Evolutionary conservation across 2,888 invertebrate genomes (phyloP).

Genomic region (Metalampra italica): DNA sequence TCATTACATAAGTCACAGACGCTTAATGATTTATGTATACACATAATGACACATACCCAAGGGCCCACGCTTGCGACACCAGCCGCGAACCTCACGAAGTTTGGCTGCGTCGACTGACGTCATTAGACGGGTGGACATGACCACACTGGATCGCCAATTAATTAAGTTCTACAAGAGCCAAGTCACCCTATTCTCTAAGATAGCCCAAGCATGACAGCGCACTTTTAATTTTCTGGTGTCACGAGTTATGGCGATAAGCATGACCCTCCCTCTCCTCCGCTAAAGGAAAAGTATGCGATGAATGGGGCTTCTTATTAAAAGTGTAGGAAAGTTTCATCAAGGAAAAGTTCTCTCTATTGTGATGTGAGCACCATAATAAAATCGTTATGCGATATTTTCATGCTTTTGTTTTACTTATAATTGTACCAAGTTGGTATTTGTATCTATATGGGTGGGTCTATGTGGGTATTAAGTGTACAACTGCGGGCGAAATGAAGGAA

Average conservation of each 20-base stretch:
- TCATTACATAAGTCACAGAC: no score
- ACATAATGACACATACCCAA: no score
- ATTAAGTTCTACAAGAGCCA: constrained; percentile 62
- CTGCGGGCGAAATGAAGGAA: no score
- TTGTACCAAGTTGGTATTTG: no score
- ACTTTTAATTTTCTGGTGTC: constrained; percentile 75
- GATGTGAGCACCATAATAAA: constrained; percentile 37
- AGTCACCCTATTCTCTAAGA: constrained; percentile 68
- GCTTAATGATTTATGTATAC: no score
- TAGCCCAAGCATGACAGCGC: constrained; percentile 62
- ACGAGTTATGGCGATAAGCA: constrained; percentile 67
- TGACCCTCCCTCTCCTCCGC: constrained; percentile 40
- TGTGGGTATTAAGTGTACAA: no score
- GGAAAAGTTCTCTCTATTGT: constrained; percentile 52
- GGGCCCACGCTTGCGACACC: neutral
- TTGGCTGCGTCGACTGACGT: neutral
- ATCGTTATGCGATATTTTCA: constrained; percentile 27
- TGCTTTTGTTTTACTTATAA: neutral
- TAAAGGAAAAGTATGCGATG: constrained; percentile 63
- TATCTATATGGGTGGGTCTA: no score
- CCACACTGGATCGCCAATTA: constrained; percentile 42
- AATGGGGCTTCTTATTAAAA: constrained; percentile 72
- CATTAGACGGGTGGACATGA: constrained; percentile 15
- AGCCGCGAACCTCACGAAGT: neutral
- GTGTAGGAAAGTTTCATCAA: constrained; percentile 59